phyloP scores from a whole-genome alignment of 2,113 vertebrate species.

The Suncus etruscus region DNA sequence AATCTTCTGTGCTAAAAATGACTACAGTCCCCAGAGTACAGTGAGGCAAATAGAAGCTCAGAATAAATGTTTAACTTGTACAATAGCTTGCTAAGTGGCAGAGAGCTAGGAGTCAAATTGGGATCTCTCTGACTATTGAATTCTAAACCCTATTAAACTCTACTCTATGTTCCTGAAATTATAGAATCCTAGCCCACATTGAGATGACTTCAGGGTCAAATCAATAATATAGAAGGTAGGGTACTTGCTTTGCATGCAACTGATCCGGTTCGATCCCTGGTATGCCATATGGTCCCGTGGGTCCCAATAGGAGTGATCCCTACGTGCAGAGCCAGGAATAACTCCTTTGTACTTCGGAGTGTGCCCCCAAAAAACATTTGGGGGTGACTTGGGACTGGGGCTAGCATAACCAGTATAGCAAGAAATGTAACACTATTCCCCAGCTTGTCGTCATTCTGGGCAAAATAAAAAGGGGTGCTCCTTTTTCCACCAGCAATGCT shows the following conservation, averaged over 20 bases:
- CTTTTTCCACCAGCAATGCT: neutral
- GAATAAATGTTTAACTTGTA: neutral
- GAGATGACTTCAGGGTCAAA: neutral
- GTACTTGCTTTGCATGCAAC: too few relatives aligned
- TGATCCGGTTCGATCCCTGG: too few relatives aligned
- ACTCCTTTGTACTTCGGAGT: too few relatives aligned
- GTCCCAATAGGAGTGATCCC: too few relatives aligned
- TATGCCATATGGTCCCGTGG: too few relatives aligned
- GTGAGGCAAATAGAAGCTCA: neutral
- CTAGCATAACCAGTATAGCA: too few relatives aligned
- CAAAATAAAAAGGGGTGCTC: neutral
- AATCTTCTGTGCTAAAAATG: slow-evolving; percentile 4
- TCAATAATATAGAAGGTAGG: neutral
- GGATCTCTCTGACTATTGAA: neutral
- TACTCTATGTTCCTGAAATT: neutral
- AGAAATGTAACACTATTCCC: too few relatives aligned
- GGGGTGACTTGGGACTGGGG: too few relatives aligned
- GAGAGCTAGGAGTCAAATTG: neutral
- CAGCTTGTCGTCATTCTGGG: neutral
- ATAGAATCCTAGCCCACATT: neutral
- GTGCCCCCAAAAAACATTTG: too few relatives aligned
- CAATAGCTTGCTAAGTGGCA: neutral
- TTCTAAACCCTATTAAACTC: neutral
- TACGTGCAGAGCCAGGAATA: too few relatives aligned
- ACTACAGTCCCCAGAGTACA: neutral